Base-by-base conservation (phyloP, 92 coral and sea anemone species). In the Phenganax subtilis region DNA sequence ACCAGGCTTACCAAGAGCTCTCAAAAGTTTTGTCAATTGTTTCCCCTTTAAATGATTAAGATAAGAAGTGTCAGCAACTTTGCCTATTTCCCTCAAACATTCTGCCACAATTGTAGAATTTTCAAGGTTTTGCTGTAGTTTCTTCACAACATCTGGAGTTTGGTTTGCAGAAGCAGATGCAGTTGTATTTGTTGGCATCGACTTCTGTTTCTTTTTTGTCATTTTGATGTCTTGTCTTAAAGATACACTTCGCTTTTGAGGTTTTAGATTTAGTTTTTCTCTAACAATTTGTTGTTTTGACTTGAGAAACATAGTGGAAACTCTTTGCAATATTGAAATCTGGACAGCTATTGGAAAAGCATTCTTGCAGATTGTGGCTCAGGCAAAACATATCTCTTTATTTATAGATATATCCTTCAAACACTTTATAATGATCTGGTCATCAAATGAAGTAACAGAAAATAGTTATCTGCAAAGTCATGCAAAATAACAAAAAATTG, bases 261-360 rank as follows among this genome's bases (percentile, higher is more conserved):
- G 90, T 72, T 87, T 87, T 17, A 87, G 80, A 71, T 56, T 57
- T 10, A 87, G 54, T 60, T 87, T 78, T 57, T 87, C 89, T 47
- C 83, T 81, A 25, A 75, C 52, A 51, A 86, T 86, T 53, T 86
- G 88, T 72, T 86, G 88, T 64, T 86, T 87, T 51, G 87, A 87
- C 80, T 87, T 87, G 5, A 87, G 73, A 83, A 84, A 87, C 87
- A 84, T 84, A 20, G 82, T 72, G 70, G 81, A 80, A 27, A 87
- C 75, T 75, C 67, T 77, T 61, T 87, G 70, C 20, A 87, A 27
- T 14, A 87, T 80, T 15, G 75, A 79, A 11, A 78, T 83, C 71
- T 85, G 67, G 75, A 79, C 76, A 70, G 58, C 61, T 71, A 72
- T 51, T 25, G 87, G 72, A 80, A 84, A 84, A 27, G 68, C 25